Evolutionary conservation across 2,888 invertebrate species (phyloP).

Genomic region (Capitulum mitella): DNA sequence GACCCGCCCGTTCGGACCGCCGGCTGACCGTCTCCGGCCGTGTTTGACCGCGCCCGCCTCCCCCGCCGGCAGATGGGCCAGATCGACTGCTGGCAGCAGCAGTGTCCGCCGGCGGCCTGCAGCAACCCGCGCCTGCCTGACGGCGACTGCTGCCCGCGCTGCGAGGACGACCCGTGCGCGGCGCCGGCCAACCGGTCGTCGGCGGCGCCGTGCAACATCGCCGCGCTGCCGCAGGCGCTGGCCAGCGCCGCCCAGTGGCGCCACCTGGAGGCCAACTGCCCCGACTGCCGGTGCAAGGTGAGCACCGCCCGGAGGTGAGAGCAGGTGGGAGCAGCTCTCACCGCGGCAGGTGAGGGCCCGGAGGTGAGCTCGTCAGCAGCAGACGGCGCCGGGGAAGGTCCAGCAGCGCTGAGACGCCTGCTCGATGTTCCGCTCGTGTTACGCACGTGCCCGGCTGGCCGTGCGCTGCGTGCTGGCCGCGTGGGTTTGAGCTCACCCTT

Average conservation of each 20-base stretch:
- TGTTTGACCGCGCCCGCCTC: too few relatives aligned
- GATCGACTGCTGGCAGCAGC: slow-evolving; percentile 80
- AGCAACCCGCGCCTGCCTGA: slow-evolving; percentile 55
- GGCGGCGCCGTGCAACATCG: slow-evolving; percentile 43
- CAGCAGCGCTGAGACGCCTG: too few relatives aligned
- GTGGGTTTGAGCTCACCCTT: too few relatives aligned
- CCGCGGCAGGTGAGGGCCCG: neutral
- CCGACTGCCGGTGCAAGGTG: slow-evolving; percentile 66
- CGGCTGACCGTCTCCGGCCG: too few relatives aligned
- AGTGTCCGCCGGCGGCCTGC: slow-evolving; percentile 63
- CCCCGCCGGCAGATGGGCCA: slow-evolving; percentile 59
- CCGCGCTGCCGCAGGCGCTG: slow-evolving; percentile 42
- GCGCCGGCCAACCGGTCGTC: slow-evolving; percentile 24
- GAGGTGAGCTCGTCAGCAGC: neutral
- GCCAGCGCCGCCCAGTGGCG: slow-evolving; percentile 44
- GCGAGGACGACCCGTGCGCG: slow-evolving; percentile 54
- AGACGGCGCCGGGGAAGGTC: too few relatives aligned
- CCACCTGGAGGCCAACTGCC: slow-evolving; percentile 58
- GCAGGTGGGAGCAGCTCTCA: too few relatives aligned
- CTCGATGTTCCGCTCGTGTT: too few relatives aligned
- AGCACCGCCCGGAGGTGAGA: slow-evolving; percentile 42
- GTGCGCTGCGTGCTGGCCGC: too few relatives aligned
- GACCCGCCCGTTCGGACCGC: too few relatives aligned
- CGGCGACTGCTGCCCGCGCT: slow-evolving; percentile 64
- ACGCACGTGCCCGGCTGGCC: too few relatives aligned